These are phyloP conservation scores for Neogobius melanostomus DNA, from an alignment of 2,113 vertebrate genomes.

Conservation along the genomic window DNA sequence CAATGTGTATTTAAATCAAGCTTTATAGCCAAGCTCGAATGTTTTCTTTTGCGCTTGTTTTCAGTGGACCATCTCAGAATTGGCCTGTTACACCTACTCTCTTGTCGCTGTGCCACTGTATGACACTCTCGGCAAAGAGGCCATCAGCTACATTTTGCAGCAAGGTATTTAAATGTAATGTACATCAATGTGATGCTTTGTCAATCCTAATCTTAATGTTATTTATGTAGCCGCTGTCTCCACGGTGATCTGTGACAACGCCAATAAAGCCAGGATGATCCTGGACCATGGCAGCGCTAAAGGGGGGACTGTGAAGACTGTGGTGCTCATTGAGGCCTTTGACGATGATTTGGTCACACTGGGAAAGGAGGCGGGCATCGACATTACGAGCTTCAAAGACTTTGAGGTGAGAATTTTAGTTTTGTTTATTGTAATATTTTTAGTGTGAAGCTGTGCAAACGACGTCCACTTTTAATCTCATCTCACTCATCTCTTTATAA, in stretches of 20 bases:
- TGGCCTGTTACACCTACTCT: slow-evolving; percentile 90
- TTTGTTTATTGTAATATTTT: neutral
- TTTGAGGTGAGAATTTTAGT: slow-evolving; percentile 80
- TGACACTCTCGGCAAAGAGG: slow-evolving; percentile 89
- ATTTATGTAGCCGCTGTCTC: slow-evolving; percentile 80
- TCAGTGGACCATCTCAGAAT: slow-evolving; percentile 90
- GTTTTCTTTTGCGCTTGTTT: too few species aligned
- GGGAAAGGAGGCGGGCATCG: slow-evolving; percentile 81
- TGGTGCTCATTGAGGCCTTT: slow-evolving; percentile 86
- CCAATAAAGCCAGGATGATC: slow-evolving; percentile 84
- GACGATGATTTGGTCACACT: slow-evolving; percentile 78
- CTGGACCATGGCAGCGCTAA: slow-evolving; percentile 79
- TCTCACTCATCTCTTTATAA: neutral
- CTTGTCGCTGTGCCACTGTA: slow-evolving; percentile 93
- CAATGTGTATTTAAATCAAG: neutral
- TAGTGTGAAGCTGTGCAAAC: neutral
- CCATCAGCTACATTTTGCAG: slow-evolving; percentile 87
- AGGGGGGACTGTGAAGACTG: slow-evolving; percentile 76
- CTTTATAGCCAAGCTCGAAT: too few species aligned
- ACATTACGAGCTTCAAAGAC: slow-evolving; percentile 83
- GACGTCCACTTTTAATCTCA: neutral
- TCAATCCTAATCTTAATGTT: neutral
- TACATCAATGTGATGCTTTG: too few species aligned
- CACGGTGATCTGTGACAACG: slow-evolving; percentile 88
- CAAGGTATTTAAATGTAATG: slow-evolving; percentile 77